Conservation (phyloP, 2,797 vertebrate species). For the Anguilla anguilla region DNA sequence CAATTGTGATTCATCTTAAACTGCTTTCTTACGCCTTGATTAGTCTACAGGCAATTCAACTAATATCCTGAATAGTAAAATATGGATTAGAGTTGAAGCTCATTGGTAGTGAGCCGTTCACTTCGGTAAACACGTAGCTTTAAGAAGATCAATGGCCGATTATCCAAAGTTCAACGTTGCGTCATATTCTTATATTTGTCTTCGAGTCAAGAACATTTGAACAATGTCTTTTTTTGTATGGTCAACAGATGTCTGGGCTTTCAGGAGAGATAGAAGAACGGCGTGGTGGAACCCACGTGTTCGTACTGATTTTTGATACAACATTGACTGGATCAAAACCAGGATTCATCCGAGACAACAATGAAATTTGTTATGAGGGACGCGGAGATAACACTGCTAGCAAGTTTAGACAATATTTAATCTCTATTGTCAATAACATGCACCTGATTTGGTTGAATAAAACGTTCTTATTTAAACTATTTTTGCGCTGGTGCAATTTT, state of each 20-base stretch:
- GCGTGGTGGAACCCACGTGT: background rate
- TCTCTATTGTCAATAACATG: background rate
- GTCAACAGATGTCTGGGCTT: background rate
- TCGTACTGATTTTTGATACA: background rate
- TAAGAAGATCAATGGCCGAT: background rate
- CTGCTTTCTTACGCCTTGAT: too few species aligned
- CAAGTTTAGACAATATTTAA: background rate
- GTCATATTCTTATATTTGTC: background rate
- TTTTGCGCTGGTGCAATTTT: background rate
- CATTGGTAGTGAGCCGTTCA: background rate
- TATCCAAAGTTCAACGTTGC: constrained; percentile 3
- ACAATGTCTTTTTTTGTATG: background rate
- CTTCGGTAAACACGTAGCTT: background rate
- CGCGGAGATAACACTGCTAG: background rate
- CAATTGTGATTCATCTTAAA: background rate
- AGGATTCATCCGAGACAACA: background rate
- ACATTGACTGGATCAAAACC: background rate
- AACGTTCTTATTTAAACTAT: background rate
- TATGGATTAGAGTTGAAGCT: background rate
- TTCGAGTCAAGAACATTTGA: too few species aligned
- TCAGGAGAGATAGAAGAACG: background rate
- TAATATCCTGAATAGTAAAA: background rate
- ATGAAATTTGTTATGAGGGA: background rate
- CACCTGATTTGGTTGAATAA: background rate
- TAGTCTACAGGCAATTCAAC: too few species aligned